A percentile compares a stretch with the other conserved stretches of the same genome.
Conservation (phyloP, 2,113 vertebrate species). For the Odontesthes bonariensis region DNA sequence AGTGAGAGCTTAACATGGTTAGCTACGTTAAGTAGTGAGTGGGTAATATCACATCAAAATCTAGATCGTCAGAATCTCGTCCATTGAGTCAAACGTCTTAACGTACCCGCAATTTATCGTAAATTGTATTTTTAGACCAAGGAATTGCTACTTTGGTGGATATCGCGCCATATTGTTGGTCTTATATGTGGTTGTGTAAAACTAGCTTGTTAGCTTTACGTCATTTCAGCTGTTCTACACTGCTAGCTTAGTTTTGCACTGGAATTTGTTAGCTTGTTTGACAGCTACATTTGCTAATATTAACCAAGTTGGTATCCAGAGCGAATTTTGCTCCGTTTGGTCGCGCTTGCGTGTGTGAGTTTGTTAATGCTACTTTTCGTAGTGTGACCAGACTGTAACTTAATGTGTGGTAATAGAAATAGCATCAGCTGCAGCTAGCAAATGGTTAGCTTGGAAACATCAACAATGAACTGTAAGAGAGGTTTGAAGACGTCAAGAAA, state of each 20-base stretch:
- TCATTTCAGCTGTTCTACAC: conserved; percentile 32
- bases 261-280: conserved; percentile 20
- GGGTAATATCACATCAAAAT: conserved; percentile 12
- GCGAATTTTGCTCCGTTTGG: not conserved
- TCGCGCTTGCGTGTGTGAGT: not conserved
- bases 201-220: conserved; percentile 58
- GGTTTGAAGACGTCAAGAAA: conserved; percentile 49
- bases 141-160: fast-evolving
- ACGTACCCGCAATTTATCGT: not conserved
- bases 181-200: conserved; percentile 33
- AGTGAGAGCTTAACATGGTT: conserved; percentile 54
- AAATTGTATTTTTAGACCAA: not conserved
- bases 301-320: not conserved
- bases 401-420: conserved; percentile 63
- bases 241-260: conserved; percentile 39
- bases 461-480: conserved; percentile 61
- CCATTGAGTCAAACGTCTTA: not conserved
- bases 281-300: conserved; percentile 28
- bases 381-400: conserved; percentile 31
- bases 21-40: conserved; percentile 49
- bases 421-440: conserved; percentile 67
- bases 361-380: conserved; percentile 12
- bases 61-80: not conserved
- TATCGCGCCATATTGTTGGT: not conserved
- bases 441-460: conserved; percentile 51